A percentile compares a stretch with the other conserved stretches of the same genome.
Conservation (phyloP, 1,140 invertebrate genomes). For the Palaemon carinicauda region DNA sequence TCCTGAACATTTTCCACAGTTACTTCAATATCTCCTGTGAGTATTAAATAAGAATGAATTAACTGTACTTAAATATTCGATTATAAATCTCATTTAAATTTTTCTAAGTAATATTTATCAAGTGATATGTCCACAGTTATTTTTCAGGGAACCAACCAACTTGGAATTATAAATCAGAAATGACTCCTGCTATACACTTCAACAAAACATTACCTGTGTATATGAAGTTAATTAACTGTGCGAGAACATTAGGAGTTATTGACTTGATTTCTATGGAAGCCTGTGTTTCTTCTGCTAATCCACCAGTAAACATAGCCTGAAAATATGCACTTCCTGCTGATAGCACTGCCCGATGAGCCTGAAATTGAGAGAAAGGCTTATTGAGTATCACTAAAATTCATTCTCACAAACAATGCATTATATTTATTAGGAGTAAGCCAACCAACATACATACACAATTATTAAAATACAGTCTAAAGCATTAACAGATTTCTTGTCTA, state of each 20-base stretch:
- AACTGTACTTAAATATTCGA: background rate
- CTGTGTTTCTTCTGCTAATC: constrained; percentile 82
- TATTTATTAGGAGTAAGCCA: too few relatives aligned
- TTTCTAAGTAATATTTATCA: background rate
- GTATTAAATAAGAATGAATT: constrained; percentile 38
- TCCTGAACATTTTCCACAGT: constrained; percentile 86
- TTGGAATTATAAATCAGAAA: too few relatives aligned
- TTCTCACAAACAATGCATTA: background rate
- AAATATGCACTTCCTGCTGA: constrained; percentile 94
- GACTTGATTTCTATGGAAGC: constrained; percentile 76
- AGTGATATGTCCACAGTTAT: background rate
- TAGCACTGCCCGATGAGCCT: constrained; percentile 89
- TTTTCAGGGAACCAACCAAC: background rate
- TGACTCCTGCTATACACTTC: too few relatives aligned
- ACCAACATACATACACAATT: too few relatives aligned
- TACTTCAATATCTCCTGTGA: constrained; percentile 68
- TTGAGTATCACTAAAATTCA: background rate
- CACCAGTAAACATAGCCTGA: constrained; percentile 91
- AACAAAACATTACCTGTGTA: constrained; percentile 76
- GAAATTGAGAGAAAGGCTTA: constrained; percentile 61
- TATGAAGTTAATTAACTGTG: constrained; percentile 84
- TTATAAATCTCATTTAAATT: background rate
- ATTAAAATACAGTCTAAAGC: background rate
- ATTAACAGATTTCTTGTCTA: too few relatives aligned
- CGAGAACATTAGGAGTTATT: constrained; percentile 77